Evolutionary conservation across 1,140 invertebrate genomes (phyloP).

Genomic region (Sycobia sp.): DNA sequence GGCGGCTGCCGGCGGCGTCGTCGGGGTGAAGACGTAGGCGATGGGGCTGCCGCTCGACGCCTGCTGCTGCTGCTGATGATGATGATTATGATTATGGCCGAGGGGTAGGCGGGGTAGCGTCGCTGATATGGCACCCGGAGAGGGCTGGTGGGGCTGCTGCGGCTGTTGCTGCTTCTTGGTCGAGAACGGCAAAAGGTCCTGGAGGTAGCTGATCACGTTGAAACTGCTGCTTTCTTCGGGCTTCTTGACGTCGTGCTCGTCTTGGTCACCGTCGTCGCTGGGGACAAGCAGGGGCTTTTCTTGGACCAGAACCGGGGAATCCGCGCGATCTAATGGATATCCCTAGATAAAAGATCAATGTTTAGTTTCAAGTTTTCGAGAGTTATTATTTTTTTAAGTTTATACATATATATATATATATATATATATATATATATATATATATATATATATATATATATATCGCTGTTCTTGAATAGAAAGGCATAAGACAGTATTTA

Average conservation of each 20-base stretch:
- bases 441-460: no score
- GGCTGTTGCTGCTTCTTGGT: slow-evolving; percentile 50
- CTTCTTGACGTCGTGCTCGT: background rate
- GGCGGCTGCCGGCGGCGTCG: slow-evolving; percentile 39
- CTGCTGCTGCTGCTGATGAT: no score
- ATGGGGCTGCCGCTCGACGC: slow-evolving; percentile 54
- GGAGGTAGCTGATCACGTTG: slow-evolving; percentile 62
- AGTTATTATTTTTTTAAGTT: no score
- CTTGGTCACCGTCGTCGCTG: slow-evolving; percentile 41
- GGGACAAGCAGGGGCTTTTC: slow-evolving; percentile 56
- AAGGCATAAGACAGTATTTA: no score
- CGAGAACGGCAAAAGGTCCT: slow-evolving; percentile 61
- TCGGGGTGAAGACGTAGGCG: slow-evolving; percentile 56
- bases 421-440: no score
- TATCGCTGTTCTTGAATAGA: no score
- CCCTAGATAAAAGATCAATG: slow-evolving; percentile 38
- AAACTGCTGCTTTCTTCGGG: slow-evolving; percentile 36
- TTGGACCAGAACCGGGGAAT: slow-evolving; percentile 46
- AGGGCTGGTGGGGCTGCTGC: slow-evolving; percentile 37
- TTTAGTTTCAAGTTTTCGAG: no score
- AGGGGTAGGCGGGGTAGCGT: slow-evolving; percentile 48
- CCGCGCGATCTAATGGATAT: slow-evolving; percentile 66
- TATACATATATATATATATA: no score
- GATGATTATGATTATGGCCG: background rate
- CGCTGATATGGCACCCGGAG: slow-evolving; percentile 46